These are phyloP conservation scores for Conistra vaccinii DNA, from an alignment of 2,888 invertebrate genomes.

Conservation along the genomic window DNA sequence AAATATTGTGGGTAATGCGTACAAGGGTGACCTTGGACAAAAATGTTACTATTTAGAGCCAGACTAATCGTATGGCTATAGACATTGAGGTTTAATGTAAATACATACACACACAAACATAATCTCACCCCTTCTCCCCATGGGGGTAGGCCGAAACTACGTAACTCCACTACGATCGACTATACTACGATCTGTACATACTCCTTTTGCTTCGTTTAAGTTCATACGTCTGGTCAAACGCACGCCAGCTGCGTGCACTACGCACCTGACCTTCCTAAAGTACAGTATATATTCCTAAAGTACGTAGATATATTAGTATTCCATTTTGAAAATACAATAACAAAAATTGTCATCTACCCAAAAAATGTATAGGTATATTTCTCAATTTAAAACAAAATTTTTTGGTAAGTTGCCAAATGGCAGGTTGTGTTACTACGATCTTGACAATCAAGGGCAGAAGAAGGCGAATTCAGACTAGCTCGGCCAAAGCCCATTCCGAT, in stretches of 20 bases:
- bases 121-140: too few relatives aligned
- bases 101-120: too few relatives aligned
- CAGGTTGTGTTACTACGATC: constrained; percentile 13
- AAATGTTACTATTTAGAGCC: constrained; percentile 22
- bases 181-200: too few relatives aligned
- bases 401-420: constrained; percentile 39
- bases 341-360: neutral
- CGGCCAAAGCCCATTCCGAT: neutral
- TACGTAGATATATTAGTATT: neutral
- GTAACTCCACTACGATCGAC: too few relatives aligned
- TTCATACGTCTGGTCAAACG: too few relatives aligned
- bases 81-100: too few relatives aligned
- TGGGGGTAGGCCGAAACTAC: too few relatives aligned
- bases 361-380: neutral
- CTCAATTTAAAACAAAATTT: neutral
- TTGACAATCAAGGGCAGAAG: constrained; percentile 20
- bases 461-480: constrained; percentile 26
- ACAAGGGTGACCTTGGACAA: neutral
- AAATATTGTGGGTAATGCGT: neutral
- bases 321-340: neutral
- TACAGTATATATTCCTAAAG: neutral
- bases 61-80: neutral
- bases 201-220: too few relatives aligned
- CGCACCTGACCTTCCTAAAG: too few relatives aligned
- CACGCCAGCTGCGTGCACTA: too few relatives aligned